Base-by-base conservation (phyloP, 2,888 invertebrate species). In the Brassicogethes aeneus region DNA sequence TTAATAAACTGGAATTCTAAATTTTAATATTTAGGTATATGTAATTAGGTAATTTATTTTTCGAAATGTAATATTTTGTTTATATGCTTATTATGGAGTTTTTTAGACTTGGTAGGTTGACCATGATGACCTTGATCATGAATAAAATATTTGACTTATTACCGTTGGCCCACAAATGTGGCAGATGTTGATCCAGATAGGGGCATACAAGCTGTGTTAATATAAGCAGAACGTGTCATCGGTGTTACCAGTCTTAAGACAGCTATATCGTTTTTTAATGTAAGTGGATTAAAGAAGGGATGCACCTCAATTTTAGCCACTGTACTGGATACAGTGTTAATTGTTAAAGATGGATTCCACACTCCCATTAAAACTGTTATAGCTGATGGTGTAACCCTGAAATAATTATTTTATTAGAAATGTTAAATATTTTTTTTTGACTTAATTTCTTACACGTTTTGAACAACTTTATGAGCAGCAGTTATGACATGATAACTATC, bases 201-300 rank as follows among this genome's bases (percentile, higher is more conserved):
- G 10, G 79, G 77, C 38, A 82, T 64, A 54, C 83, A 83, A 5
- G 76, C 74, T 16, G 78, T 76, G 45, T 76, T 76, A 12, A 83
- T 74, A 0, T 77, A 78, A 3, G 75, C 64, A 12, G 54, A 51
- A 0, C 76, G 73, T 1, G 74, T 72, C 13, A 82, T 76, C 1
- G 78, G 57, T 0, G 71, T 57, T 50, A 75, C 69, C n/a, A 94
- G 65, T 43, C 79, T 74, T 16, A 94, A 62, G 1, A 94, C 72
- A 1, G 90, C 91, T 23, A 94, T 74, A 61, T 92, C 88, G 59
- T 86, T 88, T 50, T 81, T 79, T 34, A 92, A 71, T 47, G 85
- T 88, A 40, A 71, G 72, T 0, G 79, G 65, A 57, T 83, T 81
- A 63, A 78, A 93, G 12, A 75, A 72, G 0, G 85, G 74, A 54